Evolutionary conservation across 2,797 vertebrate genomes (phyloP).

Genomic region (Odontamblyopus lacepedii): DNA sequence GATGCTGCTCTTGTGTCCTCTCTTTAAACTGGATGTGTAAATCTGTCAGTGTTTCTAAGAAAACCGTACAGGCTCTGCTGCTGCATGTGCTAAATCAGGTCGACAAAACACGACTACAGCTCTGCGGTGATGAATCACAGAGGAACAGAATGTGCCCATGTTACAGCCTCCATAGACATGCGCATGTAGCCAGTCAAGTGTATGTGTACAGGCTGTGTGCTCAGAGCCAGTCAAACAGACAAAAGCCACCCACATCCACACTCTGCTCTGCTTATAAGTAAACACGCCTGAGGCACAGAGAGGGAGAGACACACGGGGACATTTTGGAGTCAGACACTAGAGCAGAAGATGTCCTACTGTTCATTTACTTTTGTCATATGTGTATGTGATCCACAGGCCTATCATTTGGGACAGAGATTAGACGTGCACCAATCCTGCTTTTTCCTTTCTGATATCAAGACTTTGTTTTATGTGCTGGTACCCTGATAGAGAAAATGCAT

Average conservation of each 20-base stretch:
- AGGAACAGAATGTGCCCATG: constrained; percentile 51
- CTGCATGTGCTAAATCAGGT: constrained; percentile 57
- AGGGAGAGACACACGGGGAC: constrained; percentile 63
- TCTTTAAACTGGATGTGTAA: constrained; percentile 61
- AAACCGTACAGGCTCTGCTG: constrained; percentile 52
- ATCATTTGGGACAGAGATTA: background rate
- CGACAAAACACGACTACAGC: constrained; percentile 52
- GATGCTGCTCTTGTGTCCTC: constrained; percentile 53
- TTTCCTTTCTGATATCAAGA: background rate
- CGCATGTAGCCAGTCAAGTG: constrained; percentile 29
- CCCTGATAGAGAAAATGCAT: no score
- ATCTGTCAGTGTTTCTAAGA: constrained; percentile 67
- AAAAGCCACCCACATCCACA: constrained; percentile 60
- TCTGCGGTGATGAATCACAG: constrained; percentile 57
- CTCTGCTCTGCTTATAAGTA: constrained; percentile 62
- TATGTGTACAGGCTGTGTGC: constrained; percentile 41
- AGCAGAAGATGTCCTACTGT: constrained; percentile 37
- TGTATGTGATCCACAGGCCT: background rate
- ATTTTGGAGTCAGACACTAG: constrained; percentile 45
- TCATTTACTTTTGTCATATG: constrained; percentile 21
- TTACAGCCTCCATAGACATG: constrained; percentile 23
- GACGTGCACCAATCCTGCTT: background rate
- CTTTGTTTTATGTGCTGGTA: no score
- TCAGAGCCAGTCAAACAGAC: constrained; percentile 59
- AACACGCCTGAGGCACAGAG: constrained; percentile 61